These are phyloP conservation scores for Catharus bicknelli DNA, from an alignment of 2,113 vertebrate species.

Conservation along the genomic window DNA sequence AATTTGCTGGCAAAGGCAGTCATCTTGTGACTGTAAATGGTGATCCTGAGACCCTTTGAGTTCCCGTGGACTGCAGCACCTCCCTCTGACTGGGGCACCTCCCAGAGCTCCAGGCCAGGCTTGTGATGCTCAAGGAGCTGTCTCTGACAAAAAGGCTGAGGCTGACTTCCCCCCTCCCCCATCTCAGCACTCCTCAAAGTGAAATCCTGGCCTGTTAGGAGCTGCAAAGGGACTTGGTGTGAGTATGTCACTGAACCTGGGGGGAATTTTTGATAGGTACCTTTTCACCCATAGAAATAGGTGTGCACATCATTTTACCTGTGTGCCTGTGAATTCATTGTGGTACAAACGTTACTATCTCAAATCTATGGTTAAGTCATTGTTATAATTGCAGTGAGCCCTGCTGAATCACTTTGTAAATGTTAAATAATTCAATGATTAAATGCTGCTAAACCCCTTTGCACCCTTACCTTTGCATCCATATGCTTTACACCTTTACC, in stretches of 20 bases:
- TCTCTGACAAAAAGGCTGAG: not conserved
- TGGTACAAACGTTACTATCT: not conserved
- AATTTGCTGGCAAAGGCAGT: not conserved
- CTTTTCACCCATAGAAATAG: not conserved
- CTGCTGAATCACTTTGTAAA: not conserved
- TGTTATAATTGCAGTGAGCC: not conserved
- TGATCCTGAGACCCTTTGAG: not conserved
- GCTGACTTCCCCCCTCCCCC: not conserved
- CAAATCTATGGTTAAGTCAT: not conserved
- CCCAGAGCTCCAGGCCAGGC: not conserved
- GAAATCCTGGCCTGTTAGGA: not conserved
- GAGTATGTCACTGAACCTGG: not conserved
- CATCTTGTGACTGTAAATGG: not conserved
- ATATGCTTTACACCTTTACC: not conserved
- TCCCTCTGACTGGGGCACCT: not conserved
- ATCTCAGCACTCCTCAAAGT: not conserved
- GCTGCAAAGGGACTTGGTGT: not conserved
- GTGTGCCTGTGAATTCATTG: not conserved
- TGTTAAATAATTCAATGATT: not conserved
- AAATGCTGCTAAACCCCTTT: not conserved
- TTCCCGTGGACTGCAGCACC: not conserved
- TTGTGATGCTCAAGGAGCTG: not conserved
- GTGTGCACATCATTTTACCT: not conserved
- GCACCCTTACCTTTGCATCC: not conserved
- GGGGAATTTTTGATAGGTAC: not conserved